Conservation (phyloP, 2,797 vertebrate species). For the Octomys mimax region DNA sequence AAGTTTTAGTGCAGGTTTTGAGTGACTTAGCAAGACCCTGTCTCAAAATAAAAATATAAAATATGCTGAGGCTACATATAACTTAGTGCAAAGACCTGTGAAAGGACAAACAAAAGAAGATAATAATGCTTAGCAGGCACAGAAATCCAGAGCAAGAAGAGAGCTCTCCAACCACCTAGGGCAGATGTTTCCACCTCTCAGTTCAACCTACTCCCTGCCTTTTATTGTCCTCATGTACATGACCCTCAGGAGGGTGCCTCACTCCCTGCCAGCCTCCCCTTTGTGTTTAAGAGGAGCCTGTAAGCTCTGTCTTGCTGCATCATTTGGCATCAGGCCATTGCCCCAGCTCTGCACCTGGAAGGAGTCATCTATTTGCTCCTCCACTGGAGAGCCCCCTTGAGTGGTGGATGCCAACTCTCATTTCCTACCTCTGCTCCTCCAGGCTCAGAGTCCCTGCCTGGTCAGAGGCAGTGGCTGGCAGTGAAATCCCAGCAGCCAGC, state of each 20-base stretch:
- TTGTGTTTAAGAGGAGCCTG: not conserved
- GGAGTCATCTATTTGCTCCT: slow-evolving; percentile 60
- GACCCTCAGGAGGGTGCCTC: not conserved
- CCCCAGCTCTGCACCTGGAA: slow-evolving; percentile 30
- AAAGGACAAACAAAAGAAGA: not conserved
- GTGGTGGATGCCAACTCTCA: slow-evolving; percentile 16
- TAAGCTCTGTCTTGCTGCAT: not conserved
- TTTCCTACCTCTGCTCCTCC: slow-evolving; percentile 40
- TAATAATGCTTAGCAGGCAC: not conserved
- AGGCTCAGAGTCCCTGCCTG: not conserved
- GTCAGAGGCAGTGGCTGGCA: not conserved
- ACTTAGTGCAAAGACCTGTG: not conserved
- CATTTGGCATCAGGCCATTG: slow-evolving; percentile 30
- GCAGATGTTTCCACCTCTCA: not conserved
- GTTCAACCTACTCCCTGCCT: not conserved
- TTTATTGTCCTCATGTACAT: not conserved
- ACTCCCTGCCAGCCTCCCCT: not conserved
- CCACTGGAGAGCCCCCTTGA: slow-evolving; percentile 52
- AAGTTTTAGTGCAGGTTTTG: not conserved
- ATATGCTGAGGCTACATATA: not conserved
- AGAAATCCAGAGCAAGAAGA: not conserved
- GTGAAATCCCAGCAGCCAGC: not conserved
- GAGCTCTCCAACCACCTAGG: not conserved
- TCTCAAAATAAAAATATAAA: not conserved
- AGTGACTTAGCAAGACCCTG: not conserved